Percentiles rank a stretch among this genome's conserved stretches.
Evolutionary conservation across 2,113 vertebrate species (phyloP).

Genomic region (Podocnemis expansa): DNA sequence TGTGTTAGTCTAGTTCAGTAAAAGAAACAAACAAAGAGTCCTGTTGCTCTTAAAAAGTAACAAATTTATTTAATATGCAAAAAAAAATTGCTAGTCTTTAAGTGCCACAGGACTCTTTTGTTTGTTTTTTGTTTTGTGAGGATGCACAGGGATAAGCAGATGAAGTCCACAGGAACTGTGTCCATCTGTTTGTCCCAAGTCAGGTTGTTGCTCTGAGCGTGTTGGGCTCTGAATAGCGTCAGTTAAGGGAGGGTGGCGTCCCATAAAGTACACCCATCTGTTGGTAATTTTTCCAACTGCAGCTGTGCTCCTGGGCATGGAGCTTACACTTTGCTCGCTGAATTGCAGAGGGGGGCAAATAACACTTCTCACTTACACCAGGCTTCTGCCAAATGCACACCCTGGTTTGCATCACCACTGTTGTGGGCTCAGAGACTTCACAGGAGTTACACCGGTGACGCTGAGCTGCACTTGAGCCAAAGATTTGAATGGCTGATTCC

Average conservation of each 20-base stretch:
- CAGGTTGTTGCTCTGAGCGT: not conserved
- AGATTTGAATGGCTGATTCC: constrained; percentile 24
- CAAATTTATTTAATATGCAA: no score
- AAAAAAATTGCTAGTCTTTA: no score
- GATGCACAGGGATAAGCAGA: rapidly evolving
- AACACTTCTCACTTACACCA: not conserved
- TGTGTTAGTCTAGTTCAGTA: no score
- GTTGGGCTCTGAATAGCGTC: not conserved
- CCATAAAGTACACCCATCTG: rapidly evolving
- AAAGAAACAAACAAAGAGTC: no score
- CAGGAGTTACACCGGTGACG: not conserved
- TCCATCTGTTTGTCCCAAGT: not conserved
- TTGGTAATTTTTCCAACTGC: not conserved
- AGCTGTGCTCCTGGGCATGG: not conserved
- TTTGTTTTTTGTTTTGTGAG: no score
- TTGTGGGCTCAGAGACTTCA: not conserved
- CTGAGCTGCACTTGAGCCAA: not conserved
- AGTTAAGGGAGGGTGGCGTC: not conserved
- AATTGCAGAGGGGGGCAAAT: not conserved
- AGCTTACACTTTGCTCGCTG: not conserved
- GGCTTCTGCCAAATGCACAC: not conserved
- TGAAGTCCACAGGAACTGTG: not conserved
- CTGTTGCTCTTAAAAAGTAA: no score
- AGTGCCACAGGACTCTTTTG: no score
- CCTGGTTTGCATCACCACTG: not conserved